Evolutionary conservation across 2,888 invertebrate genomes (phyloP), one percentile per base, ranked within the genome.

Genomic region (Napeogenes sylphis): DNA sequence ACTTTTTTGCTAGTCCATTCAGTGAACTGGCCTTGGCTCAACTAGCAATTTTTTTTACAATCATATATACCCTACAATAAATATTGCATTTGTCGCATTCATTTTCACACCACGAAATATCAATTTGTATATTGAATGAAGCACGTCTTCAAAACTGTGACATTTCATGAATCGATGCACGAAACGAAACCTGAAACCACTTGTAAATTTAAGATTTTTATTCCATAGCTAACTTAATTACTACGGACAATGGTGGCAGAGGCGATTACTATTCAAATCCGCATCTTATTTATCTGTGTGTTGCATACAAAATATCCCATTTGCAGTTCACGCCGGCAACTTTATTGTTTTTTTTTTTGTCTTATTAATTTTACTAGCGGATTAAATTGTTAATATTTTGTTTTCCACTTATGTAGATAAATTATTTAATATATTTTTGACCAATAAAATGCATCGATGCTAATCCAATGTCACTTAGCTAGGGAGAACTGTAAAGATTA

Each of bases 401-500:
- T 85, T 84, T 83, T 87, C 86, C 82, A 76, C 77, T 83, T 81
- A 76, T 85, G 81, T 87, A 87, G 84, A 84, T 89, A 87, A 87
- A 86, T 87, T 87, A 87, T 87, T 85, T 84, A 83, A 81, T 83
- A 85, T 83, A 83, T 87, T 84, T 87, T 82, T 83, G 89, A 87
- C 87, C 85, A 87, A 87, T 85, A 84, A 82, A 85, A 85, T 85
- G 87, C 87, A 87, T 87, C 87, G 87, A 85, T 82, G 84, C 83
- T 85, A 80, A 81, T 81, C 78, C 68, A 70, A 83, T 83, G 86
- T 87, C 87, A 87, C 82, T 66, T 87, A 88, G 90, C 87, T 87
- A 88, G 87, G 87, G 82, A 80, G 84, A 66, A 88, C 85, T 89
- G 90, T 90, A 90, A 89, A 90, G 85, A 88, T 78, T 87, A 88